Evolutionary conservation across 2,797 vertebrate genomes (phyloP), one percentile per base, ranked within the genome.

Genomic region (Paramormyrops hopkinsi): DNA sequence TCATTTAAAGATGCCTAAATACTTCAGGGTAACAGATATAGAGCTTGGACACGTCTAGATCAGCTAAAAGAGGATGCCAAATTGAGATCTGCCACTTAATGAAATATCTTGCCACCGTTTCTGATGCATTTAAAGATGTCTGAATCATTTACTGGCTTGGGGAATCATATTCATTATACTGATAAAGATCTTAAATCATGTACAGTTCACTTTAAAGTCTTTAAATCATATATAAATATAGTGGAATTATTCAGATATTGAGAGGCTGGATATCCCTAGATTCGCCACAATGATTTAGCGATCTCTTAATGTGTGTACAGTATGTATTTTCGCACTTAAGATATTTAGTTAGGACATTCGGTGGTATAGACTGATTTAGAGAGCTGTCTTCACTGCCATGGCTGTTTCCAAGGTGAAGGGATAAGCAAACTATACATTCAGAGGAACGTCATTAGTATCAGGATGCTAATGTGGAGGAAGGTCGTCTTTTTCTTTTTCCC

Each of bases 151-250:
- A 33, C 29, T 73, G 65, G 65, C 29, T 37, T 33, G 29, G 65
- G 29, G 65, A 37, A 37, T 73, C 65, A 37, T 62, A 62, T 73
- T 73, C 65, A 73, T 33, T 73, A 73, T 37, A 73, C 65, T 73
- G 65, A 73, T 73, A 73, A 73, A 73, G 65, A 33, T 73, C 11
- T 73, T 73, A 73, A 73, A 73, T 73, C 65, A 73, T 73, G 29
- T 73, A 73, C 65, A 79, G 37, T 79, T n/a, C 37, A 41, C 37
- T 79, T 79, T 37, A 44, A 79, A 79, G 37, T 41, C 73, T 44
- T 79, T 79, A 79, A 79, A 79, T 79, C 37, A 79, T 79, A 17
- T 79, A 79, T 44, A 79, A 44, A 79, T 79, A 44, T 79, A 41
- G 73, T 79, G 73, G 41, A 79, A 79, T 79, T 79, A 41, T 44